Percentiles rank a stretch among this genome's conserved stretches.
phyloP scores from a whole-genome alignment of 2,113 vertebrate genomes.

The Haemorhous mexicanus region DNA sequence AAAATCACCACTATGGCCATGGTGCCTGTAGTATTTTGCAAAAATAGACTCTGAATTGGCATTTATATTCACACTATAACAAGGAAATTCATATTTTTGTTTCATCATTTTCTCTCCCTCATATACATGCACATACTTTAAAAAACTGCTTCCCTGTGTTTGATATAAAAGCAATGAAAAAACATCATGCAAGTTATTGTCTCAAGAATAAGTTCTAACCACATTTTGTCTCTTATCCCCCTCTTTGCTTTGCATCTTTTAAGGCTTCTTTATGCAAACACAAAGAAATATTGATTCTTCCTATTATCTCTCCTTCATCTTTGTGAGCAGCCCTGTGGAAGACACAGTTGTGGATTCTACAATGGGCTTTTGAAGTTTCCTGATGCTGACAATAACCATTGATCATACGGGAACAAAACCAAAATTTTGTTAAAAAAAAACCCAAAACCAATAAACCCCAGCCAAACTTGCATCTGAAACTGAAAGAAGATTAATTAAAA shows the following conservation, averaged over 20 bases:
- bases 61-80: background rate
- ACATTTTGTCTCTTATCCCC: background rate
- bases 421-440: background rate
- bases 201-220: background rate
- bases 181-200: background rate
- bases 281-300: background rate
- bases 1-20: background rate
- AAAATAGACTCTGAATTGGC: background rate
- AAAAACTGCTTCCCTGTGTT: background rate
- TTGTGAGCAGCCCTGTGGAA: background rate
- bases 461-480: background rate
- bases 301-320: background rate
- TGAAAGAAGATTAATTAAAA: background rate
- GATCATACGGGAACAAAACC: background rate
- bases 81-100: background rate
- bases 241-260: background rate
- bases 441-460: background rate
- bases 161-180: background rate
- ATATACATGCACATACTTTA: background rate
- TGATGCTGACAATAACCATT: background rate
- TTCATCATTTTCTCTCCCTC: background rate
- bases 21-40: background rate
- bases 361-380: background rate
- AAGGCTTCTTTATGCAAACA: background rate
- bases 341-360: background rate